phyloP scores from a whole-genome alignment of 2,888 invertebrate genomes.

The Rhamphomyia laevipes region DNA sequence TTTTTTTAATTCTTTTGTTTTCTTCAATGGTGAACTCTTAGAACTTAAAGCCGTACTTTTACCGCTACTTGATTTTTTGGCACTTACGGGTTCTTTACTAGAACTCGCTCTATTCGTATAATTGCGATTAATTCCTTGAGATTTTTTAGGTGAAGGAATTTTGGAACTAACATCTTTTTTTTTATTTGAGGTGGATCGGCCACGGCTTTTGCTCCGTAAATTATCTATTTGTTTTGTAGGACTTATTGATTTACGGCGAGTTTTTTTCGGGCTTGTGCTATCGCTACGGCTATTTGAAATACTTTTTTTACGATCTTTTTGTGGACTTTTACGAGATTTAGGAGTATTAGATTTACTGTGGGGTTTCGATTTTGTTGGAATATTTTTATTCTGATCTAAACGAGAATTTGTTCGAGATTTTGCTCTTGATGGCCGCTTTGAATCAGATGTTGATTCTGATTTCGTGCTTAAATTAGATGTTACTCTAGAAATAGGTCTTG shows the following conservation, averaged over 20 bases:
- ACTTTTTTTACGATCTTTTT: not conserved
- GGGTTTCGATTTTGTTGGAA: conserved; percentile 21
- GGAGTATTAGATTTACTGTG: conserved; percentile 13
- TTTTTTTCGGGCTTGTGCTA: conserved; percentile 14
- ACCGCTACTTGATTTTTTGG: conserved; percentile 28
- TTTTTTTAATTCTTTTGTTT: conserved; percentile 14
- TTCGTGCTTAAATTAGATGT: conserved; percentile 21
- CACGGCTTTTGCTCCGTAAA: conserved; percentile 9
- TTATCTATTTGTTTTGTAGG: conserved; percentile 16
- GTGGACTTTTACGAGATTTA: not conserved
- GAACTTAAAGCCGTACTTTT: conserved; percentile 2
- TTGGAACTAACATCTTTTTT: conserved; percentile 13
- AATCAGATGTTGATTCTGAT: conserved; percentile 19
- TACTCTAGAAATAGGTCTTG: conserved; percentile 17
- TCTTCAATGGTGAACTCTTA: conserved; percentile 5
- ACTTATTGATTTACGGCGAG: conserved; percentile 25
- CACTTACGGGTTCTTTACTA: conserved; percentile 26
- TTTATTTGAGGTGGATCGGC: conserved; percentile 11
- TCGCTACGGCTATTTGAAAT: conserved; percentile 17
- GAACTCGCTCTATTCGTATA: conserved; percentile 11
- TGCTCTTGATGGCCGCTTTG: conserved; percentile 8
- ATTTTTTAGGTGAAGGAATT: conserved; percentile 12
- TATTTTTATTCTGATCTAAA: conserved; percentile 22
- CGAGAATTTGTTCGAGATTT: conserved; percentile 22
- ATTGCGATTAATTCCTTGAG: conserved; percentile 8